Base-by-base conservation (phyloP, 92 coral and sea anemone genomes). In the Virgularia gustaviana region DNA sequence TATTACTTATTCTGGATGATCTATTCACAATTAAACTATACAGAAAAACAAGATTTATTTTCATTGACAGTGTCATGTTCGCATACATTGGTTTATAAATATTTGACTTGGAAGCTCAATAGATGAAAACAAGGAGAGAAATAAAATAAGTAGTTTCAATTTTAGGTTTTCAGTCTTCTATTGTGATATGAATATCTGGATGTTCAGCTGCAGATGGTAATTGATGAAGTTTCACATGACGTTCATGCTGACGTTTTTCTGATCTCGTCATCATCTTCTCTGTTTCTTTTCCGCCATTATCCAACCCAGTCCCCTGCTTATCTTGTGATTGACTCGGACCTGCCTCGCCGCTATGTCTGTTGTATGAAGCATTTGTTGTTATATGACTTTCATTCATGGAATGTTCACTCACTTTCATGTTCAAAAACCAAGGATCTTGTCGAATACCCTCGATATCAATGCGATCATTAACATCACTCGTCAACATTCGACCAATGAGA, bases 341-440 rank as follows among this genome's bases (percentile, higher is more conserved):
- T 33, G 30, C 59, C 4, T 35, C 75, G 0, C 49, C 49, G 11
- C 23, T 49, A 13, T 49, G 60, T 11, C 38, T 68, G 9, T 34
- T 68, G 15, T 34, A 29, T 9, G 47, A 61, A 15, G 34, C 25
- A 16, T 43, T 47, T 3, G 51, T 22, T 24, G 35, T 27, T 7
- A 36, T 64, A 49, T 25, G 34, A 2, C 60, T 49, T 49, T 49
- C 75, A 45, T 44, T 60, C 30, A 72, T 63, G 3, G 83, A 73
- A 10, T 56, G 52, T 12, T 67, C 77, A 59, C 81, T 75, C 20
- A 68, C 60, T 62, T 77, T 85, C 13, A 66, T 76, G 34, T 89
- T 84, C 41, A 79, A 49, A 27, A 74, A 89, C 99, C 99, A 94
- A 0, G 96, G 86, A 42, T 94, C 96, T 6, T 77, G 81, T 10